phyloP scores from a whole-genome alignment of 2,888 invertebrate species.

The Eubasilissa splendida region DNA sequence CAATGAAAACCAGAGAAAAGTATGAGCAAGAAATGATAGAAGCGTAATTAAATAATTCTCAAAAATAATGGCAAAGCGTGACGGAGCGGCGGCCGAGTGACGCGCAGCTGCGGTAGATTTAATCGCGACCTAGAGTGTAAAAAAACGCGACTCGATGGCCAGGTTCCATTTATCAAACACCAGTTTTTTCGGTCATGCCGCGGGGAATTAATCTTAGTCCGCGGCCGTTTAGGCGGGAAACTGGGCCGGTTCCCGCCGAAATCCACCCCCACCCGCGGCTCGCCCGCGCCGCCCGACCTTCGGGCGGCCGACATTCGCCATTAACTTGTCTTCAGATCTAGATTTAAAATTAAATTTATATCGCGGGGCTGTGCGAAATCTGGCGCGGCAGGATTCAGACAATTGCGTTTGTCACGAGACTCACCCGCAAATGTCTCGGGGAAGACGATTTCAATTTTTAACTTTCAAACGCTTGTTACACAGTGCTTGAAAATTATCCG shows the following conservation, averaged over 20 bases:
- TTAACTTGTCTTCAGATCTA: conserved; percentile 17
- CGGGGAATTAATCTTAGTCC: conserved; percentile 51
- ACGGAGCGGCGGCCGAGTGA: neutral
- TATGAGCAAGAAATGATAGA: conserved; percentile 10
- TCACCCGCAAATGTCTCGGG: neutral
- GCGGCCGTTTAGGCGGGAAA: conserved; percentile 33
- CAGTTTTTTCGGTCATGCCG: conserved; percentile 46
- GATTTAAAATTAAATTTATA: conserved; percentile 14
- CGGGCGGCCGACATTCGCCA: conserved; percentile 2
- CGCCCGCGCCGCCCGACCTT: no score
- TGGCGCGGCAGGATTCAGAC: neutral
- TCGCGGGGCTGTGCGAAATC: neutral
- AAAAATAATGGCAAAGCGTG: conserved; percentile 3
- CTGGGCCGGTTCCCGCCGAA: neutral
- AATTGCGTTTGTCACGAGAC: neutral
- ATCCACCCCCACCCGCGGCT: neutral
- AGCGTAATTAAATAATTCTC: conserved; percentile 13
- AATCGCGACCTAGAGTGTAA: conserved; percentile 32
- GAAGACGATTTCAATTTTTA: neutral
- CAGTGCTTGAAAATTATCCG: no score
- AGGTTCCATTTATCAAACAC: conserved; percentile 52
- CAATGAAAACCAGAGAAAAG: neutral
- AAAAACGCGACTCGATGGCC: conserved; percentile 40
- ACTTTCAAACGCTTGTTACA: neutral
- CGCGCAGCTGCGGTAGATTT: conserved; percentile 23